These are phyloP conservation scores for Podargus strigoides DNA, from an alignment of 2,797 vertebrate genomes.

Conservation along the genomic window DNA sequence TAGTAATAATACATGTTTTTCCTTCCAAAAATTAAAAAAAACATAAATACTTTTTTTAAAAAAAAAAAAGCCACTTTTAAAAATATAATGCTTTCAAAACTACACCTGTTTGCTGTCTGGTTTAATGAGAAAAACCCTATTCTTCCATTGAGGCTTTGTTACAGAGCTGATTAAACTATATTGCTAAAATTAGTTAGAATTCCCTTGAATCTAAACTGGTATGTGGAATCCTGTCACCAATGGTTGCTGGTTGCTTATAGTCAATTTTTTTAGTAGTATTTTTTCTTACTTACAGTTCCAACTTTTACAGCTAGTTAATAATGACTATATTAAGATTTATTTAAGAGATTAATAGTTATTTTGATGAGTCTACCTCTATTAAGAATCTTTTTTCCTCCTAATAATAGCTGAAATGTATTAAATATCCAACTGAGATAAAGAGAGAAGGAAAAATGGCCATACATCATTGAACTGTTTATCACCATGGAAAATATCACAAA, in stretches of 20 bases:
- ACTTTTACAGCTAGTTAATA: background rate
- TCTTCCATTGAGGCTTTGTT: background rate
- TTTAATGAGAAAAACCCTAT: background rate
- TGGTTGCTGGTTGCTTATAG: background rate
- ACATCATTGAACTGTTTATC: background rate
- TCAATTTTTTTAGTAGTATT: background rate
- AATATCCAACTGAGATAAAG: background rate
- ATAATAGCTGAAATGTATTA: background rate
- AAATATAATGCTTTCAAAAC: background rate
- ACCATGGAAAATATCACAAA: constrained; percentile 18
- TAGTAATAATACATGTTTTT: background rate
- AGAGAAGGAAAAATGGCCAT: background rate
- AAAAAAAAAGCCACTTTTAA: background rate
- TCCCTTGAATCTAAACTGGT: background rate
- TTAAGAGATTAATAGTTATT: background rate
- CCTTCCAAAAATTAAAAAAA: background rate
- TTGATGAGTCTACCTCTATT: background rate
- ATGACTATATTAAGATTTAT: background rate
- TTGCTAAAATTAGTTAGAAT: background rate
- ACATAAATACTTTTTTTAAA: accelerated
- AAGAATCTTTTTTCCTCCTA: background rate
- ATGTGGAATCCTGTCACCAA: background rate
- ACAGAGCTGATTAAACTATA: background rate
- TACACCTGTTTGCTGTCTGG: background rate
- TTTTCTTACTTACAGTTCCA: background rate